These are phyloP conservation scores for Meiosimyza platycephala DNA, from an alignment of 2,888 invertebrate species.

Conservation along the genomic window DNA sequence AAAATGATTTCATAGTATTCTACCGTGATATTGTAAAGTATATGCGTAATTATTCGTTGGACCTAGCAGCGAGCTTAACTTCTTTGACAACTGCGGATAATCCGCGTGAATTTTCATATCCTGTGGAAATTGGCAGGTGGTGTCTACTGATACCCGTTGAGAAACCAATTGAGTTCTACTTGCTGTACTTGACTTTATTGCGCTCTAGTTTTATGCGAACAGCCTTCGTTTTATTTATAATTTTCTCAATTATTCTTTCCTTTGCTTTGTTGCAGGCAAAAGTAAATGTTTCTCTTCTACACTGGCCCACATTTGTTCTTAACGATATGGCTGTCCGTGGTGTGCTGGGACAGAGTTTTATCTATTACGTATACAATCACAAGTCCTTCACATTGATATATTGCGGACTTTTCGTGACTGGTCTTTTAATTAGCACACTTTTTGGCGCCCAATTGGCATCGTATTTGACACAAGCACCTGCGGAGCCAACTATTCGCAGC, in stretches of 20 bases:
- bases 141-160: slow-evolving; percentile 16
- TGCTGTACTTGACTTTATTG: neutral
- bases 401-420: slow-evolving; percentile 24
- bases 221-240: slow-evolving; percentile 13
- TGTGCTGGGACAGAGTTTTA: slow-evolving; percentile 36
- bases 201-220: slow-evolving; percentile 10
- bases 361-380: neutral
- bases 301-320: slow-evolving; percentile 31
- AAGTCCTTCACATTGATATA: slow-evolving; percentile 24
- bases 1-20: slow-evolving; percentile 3
- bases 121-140: neutral
- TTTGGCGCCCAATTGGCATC: slow-evolving; percentile 33
- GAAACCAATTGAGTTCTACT: neutral
- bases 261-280: neutral
- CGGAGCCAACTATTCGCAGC: slow-evolving; percentile 18
- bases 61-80: slow-evolving; percentile 21
- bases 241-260: slow-evolving; percentile 29
- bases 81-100: neutral
- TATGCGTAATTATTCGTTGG: slow-evolving; percentile 32
- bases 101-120: slow-evolving; percentile 8
- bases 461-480: slow-evolving; percentile 30
- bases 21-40: slow-evolving; percentile 22
- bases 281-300: neutral
- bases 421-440: slow-evolving; percentile 28
- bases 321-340: slow-evolving; percentile 41